Evolutionary conservation across 35 echinoderm and acorn worm genomes (phyloP).

Genomic region (Anneissia japonica): DNA sequence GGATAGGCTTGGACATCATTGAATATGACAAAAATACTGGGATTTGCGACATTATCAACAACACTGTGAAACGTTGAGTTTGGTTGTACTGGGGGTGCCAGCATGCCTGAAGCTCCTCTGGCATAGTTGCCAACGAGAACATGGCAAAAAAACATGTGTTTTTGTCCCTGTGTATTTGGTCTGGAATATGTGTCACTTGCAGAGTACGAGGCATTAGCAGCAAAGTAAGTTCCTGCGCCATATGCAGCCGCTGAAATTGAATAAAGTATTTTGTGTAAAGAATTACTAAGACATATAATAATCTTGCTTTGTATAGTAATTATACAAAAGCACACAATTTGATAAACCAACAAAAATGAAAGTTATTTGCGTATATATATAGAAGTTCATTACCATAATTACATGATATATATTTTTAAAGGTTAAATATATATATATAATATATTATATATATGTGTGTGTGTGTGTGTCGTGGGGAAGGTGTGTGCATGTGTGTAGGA

Average conservation of each 20-base stretch:
- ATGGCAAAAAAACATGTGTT: constrained; percentile 9
- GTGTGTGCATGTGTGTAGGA: no score
- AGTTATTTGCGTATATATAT: no score
- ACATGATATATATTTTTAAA: no score
- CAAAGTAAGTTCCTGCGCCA: constrained; percentile 40
- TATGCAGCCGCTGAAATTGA: constrained; percentile 11
- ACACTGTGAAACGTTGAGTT: constrained; percentile 16
- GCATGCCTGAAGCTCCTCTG: neutral
- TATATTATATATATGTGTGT: no score
- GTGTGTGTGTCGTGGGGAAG: no score
- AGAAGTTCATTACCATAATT: no score
- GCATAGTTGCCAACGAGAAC: constrained; percentile 26
- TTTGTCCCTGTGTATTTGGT: constrained; percentile 1
- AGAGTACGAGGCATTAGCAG: constrained; percentile 9
- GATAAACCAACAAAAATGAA: no score
- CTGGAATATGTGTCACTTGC: constrained; percentile 7
- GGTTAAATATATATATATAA: no score
- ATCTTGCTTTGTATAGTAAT: no score
- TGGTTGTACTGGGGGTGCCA: neutral
- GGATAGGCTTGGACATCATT: constrained; percentile 51
- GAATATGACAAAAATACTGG: constrained; percentile 25
- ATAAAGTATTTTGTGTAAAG: neutral
- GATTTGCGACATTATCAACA: constrained; percentile 7
- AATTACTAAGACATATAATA: no score
- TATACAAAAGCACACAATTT: no score